Base-by-base conservation (phyloP, 2,113 vertebrate species). In the Callithrix jacchus region DNA sequence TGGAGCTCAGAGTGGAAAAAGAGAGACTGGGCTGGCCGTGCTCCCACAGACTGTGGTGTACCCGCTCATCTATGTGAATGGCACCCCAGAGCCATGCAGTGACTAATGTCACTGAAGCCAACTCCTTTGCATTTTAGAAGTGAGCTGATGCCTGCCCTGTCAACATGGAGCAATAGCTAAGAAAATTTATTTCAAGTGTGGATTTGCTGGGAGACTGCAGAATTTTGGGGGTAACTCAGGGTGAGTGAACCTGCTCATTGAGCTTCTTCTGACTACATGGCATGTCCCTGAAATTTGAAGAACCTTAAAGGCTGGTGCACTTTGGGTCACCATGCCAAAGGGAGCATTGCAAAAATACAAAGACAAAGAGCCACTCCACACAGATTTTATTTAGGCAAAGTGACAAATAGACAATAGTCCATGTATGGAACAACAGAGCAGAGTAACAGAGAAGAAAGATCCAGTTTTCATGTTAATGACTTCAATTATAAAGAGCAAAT, bases 401-500 rank as follows among this genome's bases (percentile, higher is more conserved):
- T 16, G 35, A 58, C 45, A n/a, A 68, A 74, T 32, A 86, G 23
- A 70, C 52, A 37, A 4, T 1, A 54, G 42, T 74, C 30, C 3
- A 5, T 0, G 1, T 25, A 37, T 35, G 56, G 8, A 47, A 81
- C 1, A 0, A 30, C 8, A 1, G 86, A 96, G 58, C 82, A 89
- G 91, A 87, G 0, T 25, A 90, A 87, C 37, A 56, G 56, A 64
- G 84, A 97, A 23, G 45, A 87, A 89, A 54, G 12, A 91, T 35
- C 20, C 49, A 3, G 14, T 95, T 98, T 87, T 97, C 76, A 96
- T 93, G 61, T 54, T 91, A 87, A 96, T 96, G 11, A 61, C 21
- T 91, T 96, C 56, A 89, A n/a, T 96, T 94, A 82, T 64, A 74
- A 93, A 95, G 84, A 96, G 77, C 1, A 79, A 96, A 87, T 87